phyloP scores from a whole-genome alignment of 1,140 invertebrate genomes.

The Eciton burchellii region DNA sequence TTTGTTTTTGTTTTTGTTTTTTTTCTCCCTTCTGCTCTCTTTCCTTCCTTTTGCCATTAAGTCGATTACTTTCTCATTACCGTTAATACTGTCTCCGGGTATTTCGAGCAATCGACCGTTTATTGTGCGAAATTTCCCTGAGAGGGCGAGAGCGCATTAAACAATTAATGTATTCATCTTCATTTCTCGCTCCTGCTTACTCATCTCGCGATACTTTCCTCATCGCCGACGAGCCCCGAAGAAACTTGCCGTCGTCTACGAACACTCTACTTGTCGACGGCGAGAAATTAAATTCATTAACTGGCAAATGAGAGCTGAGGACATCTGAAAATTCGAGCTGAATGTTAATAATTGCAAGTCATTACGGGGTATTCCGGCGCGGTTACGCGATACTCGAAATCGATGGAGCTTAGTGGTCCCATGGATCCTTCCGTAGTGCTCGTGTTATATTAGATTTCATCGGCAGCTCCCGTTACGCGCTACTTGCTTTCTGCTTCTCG shows the following conservation, averaged over 20 bases:
- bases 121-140: constrained; percentile 37
- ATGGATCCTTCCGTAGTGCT: constrained; percentile 3
- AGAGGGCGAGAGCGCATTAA: constrained; percentile 27
- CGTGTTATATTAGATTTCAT: constrained; percentile 47
- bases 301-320: constrained; percentile 31
- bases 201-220: constrained; percentile 34
- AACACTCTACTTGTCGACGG: constrained; percentile 34
- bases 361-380: constrained; percentile 1
- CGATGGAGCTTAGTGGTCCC: constrained; percentile 33
- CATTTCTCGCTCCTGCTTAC: constrained; percentile 15
- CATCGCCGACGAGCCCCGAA: neutral
- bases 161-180: constrained; percentile 54
- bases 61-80: constrained; percentile 21
- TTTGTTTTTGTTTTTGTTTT: too few species aligned
- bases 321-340: constrained; percentile 51
- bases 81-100: neutral
- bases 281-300: constrained; percentile 57
- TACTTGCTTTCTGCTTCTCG: constrained; percentile 3
- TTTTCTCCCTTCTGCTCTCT: too few species aligned
- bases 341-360: constrained; percentile 60
- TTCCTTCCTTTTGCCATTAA: neutral
- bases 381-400: constrained; percentile 51
- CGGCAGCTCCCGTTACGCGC: constrained; percentile 16
- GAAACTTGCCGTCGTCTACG: constrained; percentile 20
- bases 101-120: constrained; percentile 37